phyloP scores from a whole-genome alignment of 1,140 invertebrate genomes.

The Lucilia cuprina region DNA sequence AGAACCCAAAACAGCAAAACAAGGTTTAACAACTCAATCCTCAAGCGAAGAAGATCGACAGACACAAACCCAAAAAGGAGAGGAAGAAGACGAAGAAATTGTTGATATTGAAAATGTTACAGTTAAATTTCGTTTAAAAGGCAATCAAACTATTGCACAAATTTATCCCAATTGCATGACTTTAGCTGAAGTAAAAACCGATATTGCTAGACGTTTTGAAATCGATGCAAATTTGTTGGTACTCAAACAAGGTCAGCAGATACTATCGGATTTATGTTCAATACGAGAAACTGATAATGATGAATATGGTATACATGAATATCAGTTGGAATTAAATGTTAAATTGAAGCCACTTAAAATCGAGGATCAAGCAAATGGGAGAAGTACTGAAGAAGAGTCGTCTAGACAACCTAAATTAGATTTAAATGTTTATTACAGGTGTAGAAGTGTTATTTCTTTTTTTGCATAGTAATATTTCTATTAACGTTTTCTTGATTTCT shows the following conservation, averaged over 20 bases:
- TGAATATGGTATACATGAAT: slow-evolving; percentile 58
- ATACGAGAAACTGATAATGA: slow-evolving; percentile 46
- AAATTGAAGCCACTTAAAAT: not conserved
- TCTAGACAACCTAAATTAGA: slow-evolving; percentile 43
- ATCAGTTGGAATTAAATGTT: slow-evolving; percentile 43
- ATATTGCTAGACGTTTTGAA: slow-evolving; percentile 55
- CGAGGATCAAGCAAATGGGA: not conserved
- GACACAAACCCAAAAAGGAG: not conserved
- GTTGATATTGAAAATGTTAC: slow-evolving; percentile 50
- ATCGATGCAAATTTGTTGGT: slow-evolving; percentile 45
- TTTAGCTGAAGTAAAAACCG: slow-evolving; percentile 55
- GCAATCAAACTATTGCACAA: slow-evolving; percentile 53
- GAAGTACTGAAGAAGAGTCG: not conserved
- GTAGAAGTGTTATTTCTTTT: slow-evolving; percentile 34
- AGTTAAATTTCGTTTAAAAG: slow-evolving; percentile 54
- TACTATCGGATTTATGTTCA: slow-evolving; percentile 43
- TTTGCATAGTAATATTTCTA: not conserved
- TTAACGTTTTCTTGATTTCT: not conserved
- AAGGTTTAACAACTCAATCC: not conserved
- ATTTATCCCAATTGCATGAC: slow-evolving; percentile 59
- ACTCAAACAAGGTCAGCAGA: slow-evolving; percentile 44
- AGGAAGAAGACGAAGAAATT: slow-evolving; percentile 36
- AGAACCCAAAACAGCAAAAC: not conserved
- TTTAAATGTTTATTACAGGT: slow-evolving; percentile 58
- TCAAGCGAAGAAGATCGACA: not conserved